phyloP scores from a whole-genome alignment of 2,797 vertebrate genomes.

The Ceryle rudis region DNA sequence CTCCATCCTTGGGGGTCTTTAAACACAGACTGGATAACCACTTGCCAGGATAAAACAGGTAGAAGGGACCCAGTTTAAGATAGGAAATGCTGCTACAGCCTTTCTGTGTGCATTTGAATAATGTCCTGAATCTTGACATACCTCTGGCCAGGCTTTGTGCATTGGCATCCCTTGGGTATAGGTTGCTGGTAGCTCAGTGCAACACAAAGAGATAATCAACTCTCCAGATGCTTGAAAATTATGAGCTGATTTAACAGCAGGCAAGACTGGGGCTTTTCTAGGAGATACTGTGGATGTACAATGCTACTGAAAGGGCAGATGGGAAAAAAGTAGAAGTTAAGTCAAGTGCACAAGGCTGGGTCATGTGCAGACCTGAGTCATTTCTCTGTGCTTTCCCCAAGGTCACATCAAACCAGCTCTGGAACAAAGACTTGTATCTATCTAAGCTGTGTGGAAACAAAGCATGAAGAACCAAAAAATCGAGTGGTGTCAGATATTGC shows the following conservation, averaged over 20 bases:
- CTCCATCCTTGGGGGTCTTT: slow-evolving; percentile 18
- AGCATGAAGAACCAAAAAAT: not conserved
- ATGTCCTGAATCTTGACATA: not conserved
- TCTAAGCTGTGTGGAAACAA: not conserved
- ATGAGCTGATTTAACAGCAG: not conserved
- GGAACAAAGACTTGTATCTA: not conserved
- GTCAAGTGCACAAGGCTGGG: not conserved
- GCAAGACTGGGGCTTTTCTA: not conserved
- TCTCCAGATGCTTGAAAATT: not conserved
- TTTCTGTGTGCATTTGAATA: not conserved
- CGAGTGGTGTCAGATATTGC: not conserved
- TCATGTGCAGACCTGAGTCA: not conserved
- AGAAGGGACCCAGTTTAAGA: not conserved
- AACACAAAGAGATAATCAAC: not conserved
- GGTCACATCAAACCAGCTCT: not conserved
- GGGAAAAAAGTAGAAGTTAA: not conserved
- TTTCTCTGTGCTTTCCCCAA: not conserved
- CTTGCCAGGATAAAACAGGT: not conserved
- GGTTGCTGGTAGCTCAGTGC: not conserved
- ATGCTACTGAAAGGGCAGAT: not conserved
- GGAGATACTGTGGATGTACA: not conserved
- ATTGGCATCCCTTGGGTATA: not conserved
- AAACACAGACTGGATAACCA: slow-evolving; percentile 21
- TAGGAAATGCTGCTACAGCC: not conserved
- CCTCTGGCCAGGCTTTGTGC: not conserved